Base-by-base conservation (phyloP, 2,113 vertebrate species). In the Forbesichthys papilliferus region DNA sequence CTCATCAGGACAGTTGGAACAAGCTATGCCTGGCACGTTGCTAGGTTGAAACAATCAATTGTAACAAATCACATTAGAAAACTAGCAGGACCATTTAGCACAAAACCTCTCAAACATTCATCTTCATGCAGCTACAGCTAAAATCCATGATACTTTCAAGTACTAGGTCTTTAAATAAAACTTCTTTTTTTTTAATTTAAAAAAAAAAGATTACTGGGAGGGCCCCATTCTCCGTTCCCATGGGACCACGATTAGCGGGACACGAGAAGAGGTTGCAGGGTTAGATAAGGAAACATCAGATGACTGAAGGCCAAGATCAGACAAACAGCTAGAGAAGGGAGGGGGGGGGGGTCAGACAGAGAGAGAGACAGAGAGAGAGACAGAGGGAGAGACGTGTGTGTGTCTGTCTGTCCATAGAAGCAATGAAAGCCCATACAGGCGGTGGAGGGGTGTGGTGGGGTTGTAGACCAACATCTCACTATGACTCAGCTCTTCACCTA, bases 211-310 rank as follows among this genome's bases (percentile, higher is more conserved):
- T 13, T 52, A 16, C 3, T 52, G 59, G 67, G 53, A 61, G 53
- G 3, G 69, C 36, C 36, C 36, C 36, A 8, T 42, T 42, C 4
- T 55, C 53, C 27, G 33, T 73, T 81, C 68, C 63, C 66, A 78
- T 64, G 71, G 12, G 60, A 60, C 68, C 34, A n/a, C 64, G 64
- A 66, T 68, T 77, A 79, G 71, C 68, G 46, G 55, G 33, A 47
- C 34, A 55, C 3, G 47, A 66, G 63, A 49, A 61, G 57, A 63
- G 46, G 64, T 5, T 2, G 2, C 49, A 61, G 74, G 3, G 3
- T 66, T 16, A 74, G 55, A 65, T 6, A 76, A 42, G 9, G 34
- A 67, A 74, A 76, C 57, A 75, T 69, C 66, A 11, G 2, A 13
- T 61, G 62, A 66, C 27, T 8, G 13, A 49, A 53, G 1, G 49